Conservation (phyloP, 2,113 vertebrate genomes). For the Herpetotheres cachinnans region DNA sequence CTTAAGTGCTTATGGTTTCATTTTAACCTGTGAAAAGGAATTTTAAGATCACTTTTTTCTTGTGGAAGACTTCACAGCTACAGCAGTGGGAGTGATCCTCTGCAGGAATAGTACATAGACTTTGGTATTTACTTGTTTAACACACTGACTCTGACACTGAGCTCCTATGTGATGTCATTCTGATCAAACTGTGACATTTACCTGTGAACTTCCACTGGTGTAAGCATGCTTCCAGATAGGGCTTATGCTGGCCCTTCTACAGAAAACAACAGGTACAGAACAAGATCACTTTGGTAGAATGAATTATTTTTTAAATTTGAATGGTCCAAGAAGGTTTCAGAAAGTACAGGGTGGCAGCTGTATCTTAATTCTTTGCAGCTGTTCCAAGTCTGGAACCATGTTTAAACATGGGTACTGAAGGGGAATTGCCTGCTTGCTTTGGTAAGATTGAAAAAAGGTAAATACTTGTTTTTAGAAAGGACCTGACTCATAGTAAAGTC, state of each 20-base stretch:
- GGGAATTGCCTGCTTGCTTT: not conserved
- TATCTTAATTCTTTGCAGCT: not conserved
- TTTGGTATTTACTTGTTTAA: not conserved
- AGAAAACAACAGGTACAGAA: not conserved
- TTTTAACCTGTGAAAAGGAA: not conserved
- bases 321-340: not conserved
- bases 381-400: not conserved
- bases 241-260: not conserved
- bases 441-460: not conserved
- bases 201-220: not conserved
- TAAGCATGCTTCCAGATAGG: not conserved
- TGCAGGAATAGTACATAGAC: not conserved
- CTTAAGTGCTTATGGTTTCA: not conserved
- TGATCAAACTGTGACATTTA: not conserved
- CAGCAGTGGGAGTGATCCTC: not conserved
- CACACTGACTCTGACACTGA: not conserved
- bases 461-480: not conserved
- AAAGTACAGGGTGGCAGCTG: not conserved
- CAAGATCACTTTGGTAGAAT: not conserved
- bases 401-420: not conserved
- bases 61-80: not conserved
- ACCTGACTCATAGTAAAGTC: not conserved
- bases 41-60: not conserved
- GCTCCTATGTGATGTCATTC: not conserved
- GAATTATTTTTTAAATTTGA: not conserved